Evolutionary conservation across 1,140 invertebrate genomes (phyloP).

Genomic region (Colletes latitarsis): DNA sequence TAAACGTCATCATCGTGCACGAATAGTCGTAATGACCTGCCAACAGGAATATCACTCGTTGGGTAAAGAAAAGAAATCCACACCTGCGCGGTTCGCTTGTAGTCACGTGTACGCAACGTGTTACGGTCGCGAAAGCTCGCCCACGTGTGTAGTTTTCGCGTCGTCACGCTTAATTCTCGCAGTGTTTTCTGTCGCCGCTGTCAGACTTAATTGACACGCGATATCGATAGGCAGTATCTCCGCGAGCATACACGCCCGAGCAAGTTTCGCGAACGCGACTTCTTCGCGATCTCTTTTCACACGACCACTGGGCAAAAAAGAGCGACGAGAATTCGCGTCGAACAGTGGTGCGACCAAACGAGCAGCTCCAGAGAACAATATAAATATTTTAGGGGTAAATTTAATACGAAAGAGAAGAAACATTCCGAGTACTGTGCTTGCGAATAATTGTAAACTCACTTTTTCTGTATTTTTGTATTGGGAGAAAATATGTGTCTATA

Average conservation of each 20-base stretch:
- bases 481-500: too few relatives aligned
- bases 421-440: too few relatives aligned
- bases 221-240: slow-evolving; percentile 46
- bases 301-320: background rate
- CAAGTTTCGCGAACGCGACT: slow-evolving; percentile 17
- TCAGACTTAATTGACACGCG: slow-evolving; percentile 48
- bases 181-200: slow-evolving; percentile 43
- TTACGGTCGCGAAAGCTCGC: slow-evolving; percentile 40
- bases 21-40: slow-evolving; percentile 53
- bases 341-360: too few relatives aligned
- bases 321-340: background rate
- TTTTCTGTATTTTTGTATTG: too few relatives aligned
- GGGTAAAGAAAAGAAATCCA: slow-evolving; percentile 10
- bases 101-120: background rate
- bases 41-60: slow-evolving; percentile 33
- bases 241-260: slow-evolving; percentile 4
- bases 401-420: too few relatives aligned
- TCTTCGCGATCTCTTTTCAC: background rate
- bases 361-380: too few relatives aligned
- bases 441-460: too few relatives aligned
- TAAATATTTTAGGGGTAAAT: too few relatives aligned
- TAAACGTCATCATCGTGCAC: slow-evolving; percentile 54
- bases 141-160: slow-evolving; percentile 41
- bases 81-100: slow-evolving; percentile 15
- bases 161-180: slow-evolving; percentile 37